Evolutionary conservation across 2,888 invertebrate genomes (phyloP), one percentile per base, ranked within the genome.

Genomic region (Pyrgus malvae): DNA sequence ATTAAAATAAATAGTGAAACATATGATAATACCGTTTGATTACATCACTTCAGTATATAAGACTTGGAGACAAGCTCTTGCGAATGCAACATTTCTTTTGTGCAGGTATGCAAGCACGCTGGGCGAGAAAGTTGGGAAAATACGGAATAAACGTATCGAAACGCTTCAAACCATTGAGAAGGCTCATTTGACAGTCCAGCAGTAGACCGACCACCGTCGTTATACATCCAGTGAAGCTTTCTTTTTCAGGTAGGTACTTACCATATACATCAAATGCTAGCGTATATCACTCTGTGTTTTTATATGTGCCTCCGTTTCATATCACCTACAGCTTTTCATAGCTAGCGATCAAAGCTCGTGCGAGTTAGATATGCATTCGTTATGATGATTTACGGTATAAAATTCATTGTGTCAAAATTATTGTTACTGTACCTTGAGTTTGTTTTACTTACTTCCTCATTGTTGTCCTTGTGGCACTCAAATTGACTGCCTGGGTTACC

Each of bases 91-190:
- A n/a, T 31, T 27, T 55, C 38, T 41, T 48, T 55, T 55, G 54
- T 55, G 38, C 38, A 53, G 45, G 45, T 45, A 53, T 29, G 45
- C 45, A 21, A 53, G 37, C 21, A 41, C 16, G 46, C 54, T 54
- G 31, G 12, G 46, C 35, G 40, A 21, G 27, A 38, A 25, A 44
- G 11, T 16, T n/a, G n/a, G 40, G 53, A 9, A 8, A 8, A 29
- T 29, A 44, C 44, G 19, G 46, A 68, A 68, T 66, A 35, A 69
- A 70, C 73, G 76, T 69, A 78, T 74, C 69, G 62, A 66, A 41
- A 40, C 63, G 64, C 59, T 63, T 57, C 61, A 65, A 48, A 60
- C 62, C 63, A 63, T 69, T 65, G 65, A 58, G 69, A 67, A 67
- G 53, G 49, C 57, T 14, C 49, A 37, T 23, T 16, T 19, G 9